Evolutionary conservation across 2,888 invertebrate genomes (phyloP).

Genomic region (Choreutis nemorana): DNA sequence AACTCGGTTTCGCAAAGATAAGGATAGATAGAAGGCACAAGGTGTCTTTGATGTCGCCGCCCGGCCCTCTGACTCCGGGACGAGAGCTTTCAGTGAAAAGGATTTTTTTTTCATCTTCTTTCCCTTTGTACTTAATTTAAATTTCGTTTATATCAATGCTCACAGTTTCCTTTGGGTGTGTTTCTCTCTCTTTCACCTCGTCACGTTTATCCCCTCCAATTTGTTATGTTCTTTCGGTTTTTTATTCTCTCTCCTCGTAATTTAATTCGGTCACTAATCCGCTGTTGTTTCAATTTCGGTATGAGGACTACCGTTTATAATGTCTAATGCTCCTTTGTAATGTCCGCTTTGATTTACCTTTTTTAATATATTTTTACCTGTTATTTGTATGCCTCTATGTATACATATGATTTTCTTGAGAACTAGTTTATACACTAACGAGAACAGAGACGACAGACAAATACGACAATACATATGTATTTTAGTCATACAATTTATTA

Average conservation of each 20-base stretch:
- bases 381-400: too few relatives aligned
- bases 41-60: conserved; percentile 65
- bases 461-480: too few relatives aligned
- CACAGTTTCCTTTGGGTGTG: conserved; percentile 62
- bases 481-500: too few relatives aligned
- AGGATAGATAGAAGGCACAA: conserved; percentile 48
- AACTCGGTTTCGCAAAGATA: conserved; percentile 61
- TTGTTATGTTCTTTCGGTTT: conserved; percentile 65
- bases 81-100: conserved; percentile 66
- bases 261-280: conserved; percentile 67
- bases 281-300: too few relatives aligned
- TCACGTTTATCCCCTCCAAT: conserved; percentile 65
- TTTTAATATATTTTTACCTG: too few relatives aligned
- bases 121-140: conserved; percentile 68
- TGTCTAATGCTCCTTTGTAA: too few relatives aligned
- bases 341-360: too few relatives aligned
- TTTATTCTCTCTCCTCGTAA: conserved; percentile 61
- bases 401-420: too few relatives aligned
- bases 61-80: conserved; percentile 58
- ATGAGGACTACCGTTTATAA: too few relatives aligned
- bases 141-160: conserved; percentile 68
- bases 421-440: too few relatives aligned
- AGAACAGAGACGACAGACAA: too few relatives aligned
- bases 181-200: conserved; percentile 66
- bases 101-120: conserved; percentile 65